Percentiles rank a stretch among this genome's conserved stretches.
These are phyloP conservation scores for Megamerina dolium DNA, from an alignment of 2,888 invertebrate species.

Conservation along the genomic window DNA sequence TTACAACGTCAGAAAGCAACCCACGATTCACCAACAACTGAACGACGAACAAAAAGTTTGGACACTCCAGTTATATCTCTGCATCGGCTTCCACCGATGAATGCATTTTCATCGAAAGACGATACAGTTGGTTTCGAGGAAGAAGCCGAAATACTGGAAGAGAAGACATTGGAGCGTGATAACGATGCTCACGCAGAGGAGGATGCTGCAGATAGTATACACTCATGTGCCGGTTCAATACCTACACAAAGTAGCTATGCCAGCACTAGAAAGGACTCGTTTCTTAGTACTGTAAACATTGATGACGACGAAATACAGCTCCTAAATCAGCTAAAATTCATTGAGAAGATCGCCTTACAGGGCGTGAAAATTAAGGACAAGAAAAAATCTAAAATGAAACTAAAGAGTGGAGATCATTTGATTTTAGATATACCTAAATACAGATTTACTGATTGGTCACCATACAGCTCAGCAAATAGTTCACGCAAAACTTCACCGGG, in stretches of 20 bases:
- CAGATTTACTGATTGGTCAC: conserved; percentile 47
- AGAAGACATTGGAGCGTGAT: conserved; percentile 51
- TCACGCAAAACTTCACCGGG: conserved; percentile 48
- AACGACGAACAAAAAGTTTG: conserved; percentile 74
- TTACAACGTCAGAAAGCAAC: conserved; percentile 71
- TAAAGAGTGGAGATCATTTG: conserved; percentile 47
- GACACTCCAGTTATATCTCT: conserved; percentile 79
- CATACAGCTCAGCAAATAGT: conserved; percentile 48
- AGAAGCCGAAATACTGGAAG: conserved; percentile 58
- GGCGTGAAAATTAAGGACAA: conserved; percentile 50
- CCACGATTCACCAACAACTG: conserved; percentile 66
- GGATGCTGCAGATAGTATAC: conserved; percentile 51
- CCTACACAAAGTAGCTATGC: conserved; percentile 42
- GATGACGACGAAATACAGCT: conserved; percentile 57
- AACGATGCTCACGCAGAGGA: conserved; percentile 51
- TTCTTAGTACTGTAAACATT: conserved; percentile 50
- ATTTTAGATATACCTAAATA: conserved; percentile 49
- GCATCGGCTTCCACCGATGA: conserved; percentile 71
- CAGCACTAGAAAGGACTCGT: conserved; percentile 44
- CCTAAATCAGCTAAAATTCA: conserved; percentile 52
- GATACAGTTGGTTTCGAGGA: conserved; percentile 77
- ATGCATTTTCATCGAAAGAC: conserved; percentile 83
- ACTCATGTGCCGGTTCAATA: conserved; percentile 49
- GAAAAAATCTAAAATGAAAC: conserved; percentile 46
- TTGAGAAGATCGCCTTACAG: conserved; percentile 48